Percentiles rank a stretch among this genome's conserved stretches.
phyloP scores from a whole-genome alignment of 2,113 vertebrate genomes.

The Petroica traversi region DNA sequence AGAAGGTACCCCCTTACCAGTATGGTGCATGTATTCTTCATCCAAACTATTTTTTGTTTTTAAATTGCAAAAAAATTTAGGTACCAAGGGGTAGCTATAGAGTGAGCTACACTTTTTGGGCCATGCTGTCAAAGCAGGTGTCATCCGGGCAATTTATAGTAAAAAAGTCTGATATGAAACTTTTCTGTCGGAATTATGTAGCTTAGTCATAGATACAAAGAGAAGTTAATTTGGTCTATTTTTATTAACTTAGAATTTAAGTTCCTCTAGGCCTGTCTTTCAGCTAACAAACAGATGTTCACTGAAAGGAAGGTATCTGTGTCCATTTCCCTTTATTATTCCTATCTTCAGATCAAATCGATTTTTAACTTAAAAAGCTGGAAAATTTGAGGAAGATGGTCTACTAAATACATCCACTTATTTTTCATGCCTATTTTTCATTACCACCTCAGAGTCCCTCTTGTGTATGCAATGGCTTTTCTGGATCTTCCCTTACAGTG shows the following conservation, averaged over 20 bases:
- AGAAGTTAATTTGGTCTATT: neutral
- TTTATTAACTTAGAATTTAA: neutral
- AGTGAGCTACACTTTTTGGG: neutral
- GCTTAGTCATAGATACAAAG: neutral
- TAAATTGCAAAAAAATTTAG: neutral
- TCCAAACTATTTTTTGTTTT: neutral
- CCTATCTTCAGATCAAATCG: neutral
- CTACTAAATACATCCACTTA: neutral
- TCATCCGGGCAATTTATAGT: neutral
- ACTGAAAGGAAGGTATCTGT: neutral
- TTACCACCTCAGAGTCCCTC: neutral
- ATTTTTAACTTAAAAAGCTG: neutral
- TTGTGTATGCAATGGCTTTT: neutral
- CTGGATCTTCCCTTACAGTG: neutral
- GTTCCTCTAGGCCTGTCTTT: neutral
- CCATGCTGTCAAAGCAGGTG: neutral
- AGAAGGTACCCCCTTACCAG: neutral
- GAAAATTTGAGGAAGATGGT: neutral
- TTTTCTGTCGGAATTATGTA: neutral
- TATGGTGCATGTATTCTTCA: neutral
- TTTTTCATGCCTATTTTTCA: neutral
- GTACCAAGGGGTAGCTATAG: neutral
- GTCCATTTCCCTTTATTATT: neutral
- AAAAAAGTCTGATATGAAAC: neutral
- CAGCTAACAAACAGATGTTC: neutral